A percentile compares a stretch with the other conserved stretches of the same genome.
phyloP scores from a whole-genome alignment of 1,140 invertebrate species.

The Nephotettix cincticeps region DNA sequence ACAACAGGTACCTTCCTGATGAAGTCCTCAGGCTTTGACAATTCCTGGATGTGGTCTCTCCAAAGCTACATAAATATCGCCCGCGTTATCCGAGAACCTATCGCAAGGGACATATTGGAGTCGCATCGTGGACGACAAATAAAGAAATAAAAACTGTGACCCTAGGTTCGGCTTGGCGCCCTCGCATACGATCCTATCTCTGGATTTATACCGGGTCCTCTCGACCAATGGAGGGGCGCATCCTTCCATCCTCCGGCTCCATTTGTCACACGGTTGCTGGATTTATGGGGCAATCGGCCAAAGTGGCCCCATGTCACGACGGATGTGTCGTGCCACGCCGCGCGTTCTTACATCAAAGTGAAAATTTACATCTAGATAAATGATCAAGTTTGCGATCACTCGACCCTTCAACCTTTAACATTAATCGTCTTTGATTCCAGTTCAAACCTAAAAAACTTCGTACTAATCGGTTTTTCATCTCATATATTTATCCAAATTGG shows the following conservation, averaged over 20 bases:
- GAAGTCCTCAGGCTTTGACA: too few species aligned
- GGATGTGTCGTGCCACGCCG: too few species aligned
- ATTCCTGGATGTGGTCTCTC: neutral
- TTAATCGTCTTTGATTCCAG: too few species aligned
- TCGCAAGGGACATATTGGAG: neutral
- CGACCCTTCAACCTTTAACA: too few species aligned
- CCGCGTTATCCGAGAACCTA: neutral
- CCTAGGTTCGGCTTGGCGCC: constrained; percentile 21
- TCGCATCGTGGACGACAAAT: constrained; percentile 12
- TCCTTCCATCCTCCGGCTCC: constrained; percentile 6
- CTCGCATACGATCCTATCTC: constrained; percentile 17
- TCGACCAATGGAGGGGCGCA: constrained; percentile 10
- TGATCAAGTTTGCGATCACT: neutral
- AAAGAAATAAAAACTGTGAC: constrained; percentile 29
- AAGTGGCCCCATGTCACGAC: neutral
- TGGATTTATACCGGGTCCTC: constrained; percentile 14
- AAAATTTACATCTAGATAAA: constrained; percentile 14
- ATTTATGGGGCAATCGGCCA: constrained; percentile 3
- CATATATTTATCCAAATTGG: too few species aligned
- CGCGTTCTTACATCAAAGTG: neutral
- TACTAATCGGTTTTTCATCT: too few species aligned
- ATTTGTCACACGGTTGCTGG: neutral
- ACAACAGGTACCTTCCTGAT: too few species aligned
- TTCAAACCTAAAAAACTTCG: too few species aligned
- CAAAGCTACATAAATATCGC: constrained; percentile 2